Evolutionary conservation across 1,140 invertebrate genomes (phyloP), one percentile per base, ranked within the genome.

Genomic region (Drosophila novamexicana): DNA sequence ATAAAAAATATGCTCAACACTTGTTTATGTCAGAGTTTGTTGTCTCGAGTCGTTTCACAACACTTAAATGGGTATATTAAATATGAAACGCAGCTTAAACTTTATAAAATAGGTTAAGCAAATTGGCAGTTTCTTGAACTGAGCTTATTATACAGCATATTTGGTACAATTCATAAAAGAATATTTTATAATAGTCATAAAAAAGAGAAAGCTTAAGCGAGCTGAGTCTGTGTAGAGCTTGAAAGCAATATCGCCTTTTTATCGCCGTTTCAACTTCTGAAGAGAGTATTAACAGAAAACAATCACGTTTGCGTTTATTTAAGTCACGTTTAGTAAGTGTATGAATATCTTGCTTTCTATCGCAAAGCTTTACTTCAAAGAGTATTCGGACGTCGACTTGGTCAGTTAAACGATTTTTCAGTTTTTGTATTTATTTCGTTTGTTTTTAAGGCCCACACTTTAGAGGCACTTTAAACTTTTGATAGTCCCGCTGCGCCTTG

Each of bases 1-100:
- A 56, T 89, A 72, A 83, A 84, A 88, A 88, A 84, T 89, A 75
- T 83, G 80, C 70, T 81, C 77, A 64, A 89, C 84, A 89, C 84
- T 88, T 88, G 84, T 89, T 88, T 75, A 73, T 77, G 83, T 83
- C 67, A 54, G 40, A 14, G 53, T 34, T 58, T 1, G 22, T 29
- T 45, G 58, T 57, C 53, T 71, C 47, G 36, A 12, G 45, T 36
- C 49, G 58, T 59, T 50, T 47, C 36, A 42, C 56, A 56, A 39
- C 49, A 42, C 49, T 74, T 56, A n/a, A 57, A 34, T 56, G 56
- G 36, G 40, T 40, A 59, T 54, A 73, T 67, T 59, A 67, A 72
- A 73, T 73, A 73, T 67, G 56, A 53, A 18, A 68, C 34, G 40
- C 64, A 42, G 9, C 53, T 22, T 9, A 22, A 44, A 18, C 12